A percentile compares a stretch with the other conserved stretches of the same genome.
phyloP scores from a whole-genome alignment of 2,888 invertebrate genomes.

The Drosophila paranaensis region DNA sequence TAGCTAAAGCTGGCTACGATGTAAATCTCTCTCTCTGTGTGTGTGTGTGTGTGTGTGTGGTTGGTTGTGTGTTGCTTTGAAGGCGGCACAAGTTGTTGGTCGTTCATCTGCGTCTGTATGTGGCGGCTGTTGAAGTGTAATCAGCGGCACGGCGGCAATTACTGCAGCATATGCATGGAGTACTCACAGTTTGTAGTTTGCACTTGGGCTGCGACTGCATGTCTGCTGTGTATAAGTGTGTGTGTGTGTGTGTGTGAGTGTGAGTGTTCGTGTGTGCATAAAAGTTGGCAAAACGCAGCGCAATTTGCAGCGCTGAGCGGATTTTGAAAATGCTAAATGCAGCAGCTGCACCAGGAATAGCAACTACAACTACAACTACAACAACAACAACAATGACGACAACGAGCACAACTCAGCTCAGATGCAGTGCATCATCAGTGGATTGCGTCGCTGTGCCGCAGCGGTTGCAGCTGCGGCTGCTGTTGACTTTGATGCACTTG shows the following conservation, averaged over 20 bases:
- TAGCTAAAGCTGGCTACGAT: slow-evolving; percentile 30
- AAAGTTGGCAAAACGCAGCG: slow-evolving; percentile 69
- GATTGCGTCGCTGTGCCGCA: slow-evolving; percentile 48
- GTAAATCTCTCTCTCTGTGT: slow-evolving; percentile 15
- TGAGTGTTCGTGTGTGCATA: slow-evolving; percentile 42
- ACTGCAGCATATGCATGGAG: slow-evolving; percentile 69
- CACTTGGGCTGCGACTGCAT: slow-evolving; percentile 36
- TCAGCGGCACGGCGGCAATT: slow-evolving; percentile 80
- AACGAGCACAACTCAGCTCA: slow-evolving; percentile 13
- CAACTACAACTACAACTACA: slow-evolving; percentile 18
- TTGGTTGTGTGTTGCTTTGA: slow-evolving; percentile 35
- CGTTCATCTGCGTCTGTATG: slow-evolving; percentile 58
- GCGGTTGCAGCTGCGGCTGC: slow-evolving; percentile 43
- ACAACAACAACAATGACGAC: slow-evolving; percentile 4
- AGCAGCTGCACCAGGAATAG: slow-evolving; percentile 25
- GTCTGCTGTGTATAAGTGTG: slow-evolving; percentile 21
- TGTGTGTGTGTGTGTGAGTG: slow-evolving; percentile 13
- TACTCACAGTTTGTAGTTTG: slow-evolving; percentile 58
- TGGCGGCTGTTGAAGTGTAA: slow-evolving; percentile 76
- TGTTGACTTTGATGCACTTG: slow-evolving; percentile 53
- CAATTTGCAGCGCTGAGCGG: slow-evolving; percentile 78
- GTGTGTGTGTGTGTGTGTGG: slow-evolving; percentile 10
- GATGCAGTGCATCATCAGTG: slow-evolving; percentile 62
- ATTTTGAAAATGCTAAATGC: slow-evolving; percentile 64
- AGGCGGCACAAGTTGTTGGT: slow-evolving; percentile 59